phyloP scores from a whole-genome alignment of 2,888 invertebrate genomes.

The Tinea pellionella region DNA sequence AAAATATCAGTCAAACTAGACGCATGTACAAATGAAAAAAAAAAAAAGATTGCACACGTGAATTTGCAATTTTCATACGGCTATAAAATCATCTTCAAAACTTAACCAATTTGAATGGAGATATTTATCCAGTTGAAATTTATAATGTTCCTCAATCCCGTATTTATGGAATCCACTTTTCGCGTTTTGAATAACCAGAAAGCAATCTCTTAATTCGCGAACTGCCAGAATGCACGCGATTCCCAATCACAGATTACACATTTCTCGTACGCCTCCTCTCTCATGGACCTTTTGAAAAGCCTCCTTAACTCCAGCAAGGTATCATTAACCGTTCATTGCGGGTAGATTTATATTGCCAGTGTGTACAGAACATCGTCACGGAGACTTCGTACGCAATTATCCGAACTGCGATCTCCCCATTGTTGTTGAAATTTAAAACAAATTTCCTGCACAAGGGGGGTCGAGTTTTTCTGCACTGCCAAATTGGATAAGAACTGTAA shows the following conservation, averaged over 20 bases:
- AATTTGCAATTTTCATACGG: no score
- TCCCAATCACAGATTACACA: slow-evolving; percentile 47
- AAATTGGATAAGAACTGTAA: slow-evolving; percentile 68
- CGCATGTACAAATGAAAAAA: no score
- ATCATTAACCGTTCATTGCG: slow-evolving; percentile 60
- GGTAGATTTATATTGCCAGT: slow-evolving; percentile 49
- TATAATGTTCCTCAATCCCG: slow-evolving; percentile 6
- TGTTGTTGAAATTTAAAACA: slow-evolving; percentile 70
- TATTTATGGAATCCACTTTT: slow-evolving; percentile 12
- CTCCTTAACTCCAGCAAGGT: slow-evolving; percentile 44
- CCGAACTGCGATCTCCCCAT: slow-evolving; percentile 60
- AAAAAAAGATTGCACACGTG: no score
- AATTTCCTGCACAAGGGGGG: slow-evolving; percentile 64
- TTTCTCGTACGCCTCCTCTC: slow-evolving; percentile 30
- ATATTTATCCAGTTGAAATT: slow-evolving; percentile 4
- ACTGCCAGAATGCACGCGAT: slow-evolving; percentile 30
- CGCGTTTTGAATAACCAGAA: slow-evolving; percentile 8
- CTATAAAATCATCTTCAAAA: background rate
- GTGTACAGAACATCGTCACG: slow-evolving; percentile 37
- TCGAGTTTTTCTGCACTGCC: slow-evolving; percentile 63
- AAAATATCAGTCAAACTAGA: no score
- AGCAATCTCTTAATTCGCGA: slow-evolving; percentile 13
- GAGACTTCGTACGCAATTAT: slow-evolving; percentile 52
- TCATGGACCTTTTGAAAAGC: slow-evolving; percentile 43
- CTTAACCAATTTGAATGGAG: slow-evolving; percentile 2